Evolutionary conservation across 2,797 vertebrate species (phyloP).

Genomic region (Picus viridis): DNA sequence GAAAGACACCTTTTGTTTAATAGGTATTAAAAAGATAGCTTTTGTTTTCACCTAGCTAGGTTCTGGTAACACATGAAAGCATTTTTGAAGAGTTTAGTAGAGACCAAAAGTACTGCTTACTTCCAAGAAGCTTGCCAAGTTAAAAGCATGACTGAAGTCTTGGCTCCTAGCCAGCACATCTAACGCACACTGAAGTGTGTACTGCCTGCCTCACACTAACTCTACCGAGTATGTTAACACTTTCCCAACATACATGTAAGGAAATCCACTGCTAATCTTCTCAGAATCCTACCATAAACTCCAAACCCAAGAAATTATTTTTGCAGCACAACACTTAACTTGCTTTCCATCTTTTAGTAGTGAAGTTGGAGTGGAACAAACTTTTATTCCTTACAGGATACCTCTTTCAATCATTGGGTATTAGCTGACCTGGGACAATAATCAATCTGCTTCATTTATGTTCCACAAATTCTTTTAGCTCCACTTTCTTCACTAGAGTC

Average conservation of each 20-base stretch:
- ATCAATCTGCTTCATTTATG: background rate
- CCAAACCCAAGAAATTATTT: background rate
- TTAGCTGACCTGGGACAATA: background rate
- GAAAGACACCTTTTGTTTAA: too few species aligned
- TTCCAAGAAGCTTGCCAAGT: background rate
- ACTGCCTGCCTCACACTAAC: background rate
- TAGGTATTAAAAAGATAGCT: background rate
- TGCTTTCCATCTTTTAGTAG: background rate
- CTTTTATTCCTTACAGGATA: background rate
- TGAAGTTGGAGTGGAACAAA: background rate
- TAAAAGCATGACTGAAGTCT: background rate
- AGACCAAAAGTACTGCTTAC: background rate
- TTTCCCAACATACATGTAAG: background rate
- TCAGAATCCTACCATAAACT: background rate
- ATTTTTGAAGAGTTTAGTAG: background rate
- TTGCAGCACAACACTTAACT: background rate
- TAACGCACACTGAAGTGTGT: background rate
- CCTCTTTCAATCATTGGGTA: background rate
- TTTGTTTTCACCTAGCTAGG: background rate
- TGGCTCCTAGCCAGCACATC: background rate
- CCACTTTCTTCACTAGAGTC: background rate
- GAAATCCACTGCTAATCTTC: constrained; percentile 24
- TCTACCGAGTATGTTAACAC: background rate
- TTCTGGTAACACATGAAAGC: background rate
- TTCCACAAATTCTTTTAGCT: background rate